Conservation (phyloP, 2,797 vertebrate genomes). For the Sus cebifrons region DNA sequence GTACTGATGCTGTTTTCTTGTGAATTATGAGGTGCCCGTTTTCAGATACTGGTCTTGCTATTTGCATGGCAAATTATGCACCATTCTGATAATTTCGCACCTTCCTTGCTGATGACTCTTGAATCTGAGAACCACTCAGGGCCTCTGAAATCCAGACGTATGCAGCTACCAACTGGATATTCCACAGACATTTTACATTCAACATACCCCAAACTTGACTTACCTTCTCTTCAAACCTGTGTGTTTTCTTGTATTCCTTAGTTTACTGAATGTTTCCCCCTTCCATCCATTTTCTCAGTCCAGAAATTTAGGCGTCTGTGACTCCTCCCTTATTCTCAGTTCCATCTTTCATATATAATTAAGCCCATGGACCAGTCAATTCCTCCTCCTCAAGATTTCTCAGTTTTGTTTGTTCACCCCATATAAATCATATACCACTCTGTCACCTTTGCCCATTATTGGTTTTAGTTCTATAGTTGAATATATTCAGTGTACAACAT, state of each 20-base stretch:
- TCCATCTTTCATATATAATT: not conserved
- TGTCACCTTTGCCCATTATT: not conserved
- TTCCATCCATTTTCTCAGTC: not conserved
- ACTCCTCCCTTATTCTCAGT: not conserved
- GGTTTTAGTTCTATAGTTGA: constrained; percentile 56
- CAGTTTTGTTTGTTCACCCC: not conserved
- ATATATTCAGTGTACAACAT: not conserved
- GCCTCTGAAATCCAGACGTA: not conserved
- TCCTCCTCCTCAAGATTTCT: constrained; percentile 18
- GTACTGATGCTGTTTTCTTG: not conserved
- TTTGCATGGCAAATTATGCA: not conserved
- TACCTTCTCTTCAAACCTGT: not conserved
- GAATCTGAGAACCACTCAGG: not conserved
- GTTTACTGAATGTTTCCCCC: not conserved
- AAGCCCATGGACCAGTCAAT: not conserved
- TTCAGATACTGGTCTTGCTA: not conserved
- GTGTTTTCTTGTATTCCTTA: not conserved
- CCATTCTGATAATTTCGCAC: not conserved
- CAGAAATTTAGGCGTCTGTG: not conserved
- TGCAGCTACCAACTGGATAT: not conserved
- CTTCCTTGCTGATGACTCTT: not conserved
- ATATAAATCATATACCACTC: not conserved
- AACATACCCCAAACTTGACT: not conserved
- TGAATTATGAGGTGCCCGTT: not conserved
- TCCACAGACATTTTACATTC: constrained; percentile 1